Conservation (phyloP, 2,797 vertebrate species). For the Spinus olivaceus region DNA sequence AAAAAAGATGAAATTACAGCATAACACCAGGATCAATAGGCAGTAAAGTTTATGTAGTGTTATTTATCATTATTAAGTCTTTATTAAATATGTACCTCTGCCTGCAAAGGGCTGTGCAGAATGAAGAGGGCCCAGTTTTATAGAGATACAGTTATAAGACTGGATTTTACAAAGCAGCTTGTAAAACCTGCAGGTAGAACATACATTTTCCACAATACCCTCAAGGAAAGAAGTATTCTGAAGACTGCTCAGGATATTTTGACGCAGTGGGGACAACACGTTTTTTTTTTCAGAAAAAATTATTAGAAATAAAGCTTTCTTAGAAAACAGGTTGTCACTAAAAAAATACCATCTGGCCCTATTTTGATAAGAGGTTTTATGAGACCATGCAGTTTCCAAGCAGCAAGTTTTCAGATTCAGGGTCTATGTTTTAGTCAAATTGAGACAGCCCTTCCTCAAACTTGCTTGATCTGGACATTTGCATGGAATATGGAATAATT, state of each 20-base stretch:
- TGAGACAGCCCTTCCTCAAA: neutral
- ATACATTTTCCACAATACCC: neutral
- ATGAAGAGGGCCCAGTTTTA: neutral
- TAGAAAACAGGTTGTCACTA: neutral
- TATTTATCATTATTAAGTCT: neutral
- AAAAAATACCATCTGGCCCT: neutral
- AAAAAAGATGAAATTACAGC: neutral
- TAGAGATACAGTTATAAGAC: neutral
- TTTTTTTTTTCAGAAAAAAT: neutral
- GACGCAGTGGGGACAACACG: neutral
- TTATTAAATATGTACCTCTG: neutral
- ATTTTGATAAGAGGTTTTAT: neutral
- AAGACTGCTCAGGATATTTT: neutral
- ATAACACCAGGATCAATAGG: neutral
- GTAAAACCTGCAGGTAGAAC: neutral
- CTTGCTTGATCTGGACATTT: neutral
- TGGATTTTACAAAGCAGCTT: neutral
- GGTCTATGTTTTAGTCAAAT: neutral
- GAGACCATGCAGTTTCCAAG: neutral
- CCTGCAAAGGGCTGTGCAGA: neutral
- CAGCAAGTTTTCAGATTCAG: neutral
- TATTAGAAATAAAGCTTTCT: neutral
- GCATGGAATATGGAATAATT: neutral
- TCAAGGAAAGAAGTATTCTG: neutral
- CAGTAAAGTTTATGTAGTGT: neutral